A percentile compares a stretch with the other conserved stretches of the same genome.
These are phyloP conservation scores for Jordanella pulchra DNA, from an alignment of 2,797 vertebrate genomes.

Conservation along the genomic window DNA sequence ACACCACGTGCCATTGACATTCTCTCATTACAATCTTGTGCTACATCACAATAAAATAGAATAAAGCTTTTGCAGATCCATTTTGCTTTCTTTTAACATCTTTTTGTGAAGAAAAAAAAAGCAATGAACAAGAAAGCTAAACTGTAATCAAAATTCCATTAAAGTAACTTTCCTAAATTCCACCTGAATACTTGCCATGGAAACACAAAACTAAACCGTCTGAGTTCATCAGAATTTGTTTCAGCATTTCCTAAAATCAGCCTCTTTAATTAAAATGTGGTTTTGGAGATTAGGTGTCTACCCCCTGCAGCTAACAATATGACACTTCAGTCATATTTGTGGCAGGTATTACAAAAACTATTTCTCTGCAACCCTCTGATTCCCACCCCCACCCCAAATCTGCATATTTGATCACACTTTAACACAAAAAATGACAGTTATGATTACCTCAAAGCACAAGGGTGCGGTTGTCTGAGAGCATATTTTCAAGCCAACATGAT, in stretches of 20 bases:
- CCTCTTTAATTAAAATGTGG: conserved; percentile 67
- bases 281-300: conserved; percentile 60
- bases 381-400: conserved; percentile 21
- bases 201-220: conserved; percentile 55
- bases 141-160: conserved; percentile 74
- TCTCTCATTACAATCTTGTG: not conserved
- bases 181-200: conserved; percentile 54
- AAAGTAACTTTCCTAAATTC: conserved; percentile 70
- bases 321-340: conserved; percentile 20
- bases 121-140: conserved; percentile 65
- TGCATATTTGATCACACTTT: conserved; percentile 16
- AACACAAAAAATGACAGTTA: conserved; percentile 10
- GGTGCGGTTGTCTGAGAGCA: conserved; percentile 2
- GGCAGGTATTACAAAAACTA: conserved; percentile 42
- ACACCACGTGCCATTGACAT: not conserved
- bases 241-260: conserved; percentile 52
- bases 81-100: conserved; percentile 13
- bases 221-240: conserved; percentile 51
- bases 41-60: not conserved
- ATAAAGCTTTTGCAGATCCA: not conserved
- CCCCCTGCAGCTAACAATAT: conserved; percentile 26
- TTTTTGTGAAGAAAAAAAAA: conserved; percentile 14
- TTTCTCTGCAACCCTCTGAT: too few species aligned
- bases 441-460: not conserved
- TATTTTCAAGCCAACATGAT: conserved; percentile 12